Base-by-base conservation (phyloP, 2,797 vertebrate species). In the Onychomys arenicola region DNA sequence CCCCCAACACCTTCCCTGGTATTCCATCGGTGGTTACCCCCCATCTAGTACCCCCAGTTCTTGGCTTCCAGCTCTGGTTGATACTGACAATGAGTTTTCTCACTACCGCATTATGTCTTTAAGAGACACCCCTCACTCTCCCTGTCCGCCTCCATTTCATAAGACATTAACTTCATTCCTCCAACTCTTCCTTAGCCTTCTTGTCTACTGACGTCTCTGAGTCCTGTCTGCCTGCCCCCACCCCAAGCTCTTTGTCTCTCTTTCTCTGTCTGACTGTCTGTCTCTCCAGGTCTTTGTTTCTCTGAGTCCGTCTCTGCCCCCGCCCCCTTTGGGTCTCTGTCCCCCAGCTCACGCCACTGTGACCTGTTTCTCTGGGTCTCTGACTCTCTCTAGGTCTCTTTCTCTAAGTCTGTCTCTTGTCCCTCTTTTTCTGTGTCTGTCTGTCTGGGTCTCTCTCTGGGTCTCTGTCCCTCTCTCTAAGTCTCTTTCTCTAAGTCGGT, bases 31-130 rank as follows among this genome's bases (percentile, higher is more conserved):
- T 40, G 25, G 21, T 4, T 19, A 11, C 40, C 21, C 25, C 0
- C 5, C 43, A n/a, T 19, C 32, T 27, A 52, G 83, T 6, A n/a
- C 46, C 13, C 55, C 55, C 14, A 10, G 16, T 37, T 27, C 2
- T 0, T 59, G 16, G 12, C 43, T 29, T 67, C 89, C 11, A 29
- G 0, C 69, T 71, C 67, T 37, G 34, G 69, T 52, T 19, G 84
- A 12, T 83, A 19, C 43, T 80, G 43, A 29, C 25, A 0, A n/a
- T 55, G 49, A 61, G 59, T 65, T 80, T 52, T 89, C 78, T 85
- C 82, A 17, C 81, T 52, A 16, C 57, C 5, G 32, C 96, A 96
- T 97, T 93, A 57, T 91, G 90, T 93, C 97, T 34, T 13, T 37
- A 25, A 46, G 5, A 85, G 78, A 34, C 46, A 52, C 16, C 78